Evolutionary conservation across 2,797 vertebrate genomes (phyloP).

Genomic region (Pangasius sanitwongsei): DNA sequence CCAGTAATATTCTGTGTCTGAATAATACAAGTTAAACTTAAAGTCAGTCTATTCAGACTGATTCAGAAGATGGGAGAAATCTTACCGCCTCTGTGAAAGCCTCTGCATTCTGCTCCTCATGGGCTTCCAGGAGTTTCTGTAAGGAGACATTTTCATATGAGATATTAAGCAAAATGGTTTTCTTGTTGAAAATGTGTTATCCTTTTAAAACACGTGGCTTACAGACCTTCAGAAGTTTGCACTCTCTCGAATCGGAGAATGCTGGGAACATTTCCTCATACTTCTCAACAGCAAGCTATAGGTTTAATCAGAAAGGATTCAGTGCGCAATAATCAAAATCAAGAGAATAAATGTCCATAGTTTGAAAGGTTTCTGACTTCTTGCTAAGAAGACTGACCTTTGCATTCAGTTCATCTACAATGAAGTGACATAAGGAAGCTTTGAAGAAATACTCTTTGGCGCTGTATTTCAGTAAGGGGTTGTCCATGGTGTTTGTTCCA

Average conservation of each 20-base stretch:
- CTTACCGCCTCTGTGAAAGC: slow-evolving; percentile 97
- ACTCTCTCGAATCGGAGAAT: slow-evolving; percentile 97
- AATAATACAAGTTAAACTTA: not conserved
- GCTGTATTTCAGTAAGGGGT: slow-evolving; percentile 95
- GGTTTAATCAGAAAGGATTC: slow-evolving; percentile 37
- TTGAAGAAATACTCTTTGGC: slow-evolving; percentile 99
- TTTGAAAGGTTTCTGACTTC: not conserved
- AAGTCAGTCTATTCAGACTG: not conserved
- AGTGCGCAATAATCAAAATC: not conserved
- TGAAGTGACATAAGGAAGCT: slow-evolving; percentile 96
- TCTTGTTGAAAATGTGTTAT: not conserved
- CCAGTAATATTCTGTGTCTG: not conserved
- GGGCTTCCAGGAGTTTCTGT: slow-evolving; percentile 97
- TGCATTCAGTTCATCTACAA: slow-evolving; percentile 95
- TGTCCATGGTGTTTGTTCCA: slow-evolving; percentile 96
- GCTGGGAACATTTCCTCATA: slow-evolving; percentile 99
- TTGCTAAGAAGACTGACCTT: slow-evolving; percentile 76
- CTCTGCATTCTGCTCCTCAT: slow-evolving; percentile 96
- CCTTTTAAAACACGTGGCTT: not conserved
- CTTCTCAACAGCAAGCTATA: slow-evolving; percentile 93
- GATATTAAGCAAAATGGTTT: not conserved
- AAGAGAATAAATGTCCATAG: not conserved
- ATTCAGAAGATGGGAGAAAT: slow-evolving; percentile 45
- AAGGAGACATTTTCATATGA: slow-evolving; percentile 18
- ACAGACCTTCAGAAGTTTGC: slow-evolving; percentile 94